Evolutionary conservation across 2,888 invertebrate genomes (phyloP), one percentile per base, ranked within the genome.

Genomic region (Metopia argyrocephala): DNA sequence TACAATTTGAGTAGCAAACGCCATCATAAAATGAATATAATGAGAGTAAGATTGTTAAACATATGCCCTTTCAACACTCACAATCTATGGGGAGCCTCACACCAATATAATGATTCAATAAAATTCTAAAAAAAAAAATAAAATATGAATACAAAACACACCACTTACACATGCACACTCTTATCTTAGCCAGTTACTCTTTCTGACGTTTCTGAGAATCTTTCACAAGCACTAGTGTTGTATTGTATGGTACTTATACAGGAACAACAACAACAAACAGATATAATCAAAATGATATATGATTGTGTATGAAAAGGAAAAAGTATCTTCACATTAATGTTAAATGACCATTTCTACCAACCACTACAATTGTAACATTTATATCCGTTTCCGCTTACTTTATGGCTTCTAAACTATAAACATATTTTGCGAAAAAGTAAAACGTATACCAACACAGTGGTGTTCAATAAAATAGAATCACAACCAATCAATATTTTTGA

Each of bases 301-400:
- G 38, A 38, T 38, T 38, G 38, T 38, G 15, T 57, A 45, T 48
- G 52, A 38, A 54, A 15, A n/a, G n/a, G n/a, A n/a, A 48, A 38
- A 31, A 12, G 12, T 38, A 38, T 15, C 9, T 38, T 15, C 9
- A 38, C 38, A 38, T 38, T 9, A 38, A 38, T 38, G 15, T 38
- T 12, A 38, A 12, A 38, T 12, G 38, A 38, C 38, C 38, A 38
- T 38, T 38, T 38, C 9, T 38, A 38, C 38, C 38, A 38, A 15
- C 66, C 61, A 65, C 38, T 46, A 54, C 64, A 65, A 69, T 69
- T 59, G 46, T 46, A 59, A 69, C 65, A 69, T 64, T 38, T 80
- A 73, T 64, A 66, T 70, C 70, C 75, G 65, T 75, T 75, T 71
- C 76, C 76, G 68, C 5, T 62, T 66, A 21, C n/a, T 52, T 59